These are phyloP conservation scores for Empis livida DNA, from an alignment of 2,888 invertebrate species.

Conservation along the genomic window DNA sequence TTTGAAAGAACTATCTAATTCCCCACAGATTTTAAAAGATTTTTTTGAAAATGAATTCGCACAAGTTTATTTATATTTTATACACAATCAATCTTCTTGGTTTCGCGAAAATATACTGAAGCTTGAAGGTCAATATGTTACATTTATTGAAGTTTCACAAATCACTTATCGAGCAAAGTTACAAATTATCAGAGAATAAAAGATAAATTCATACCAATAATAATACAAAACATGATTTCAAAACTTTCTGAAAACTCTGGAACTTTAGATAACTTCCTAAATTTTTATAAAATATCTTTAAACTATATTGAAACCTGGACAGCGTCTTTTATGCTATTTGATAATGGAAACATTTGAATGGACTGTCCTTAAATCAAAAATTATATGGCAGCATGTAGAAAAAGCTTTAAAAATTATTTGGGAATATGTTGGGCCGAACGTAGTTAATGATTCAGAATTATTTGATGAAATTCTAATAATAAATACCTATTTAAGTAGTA, in stretches of 20 bases:
- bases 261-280: neutral
- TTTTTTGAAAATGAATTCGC: neutral
- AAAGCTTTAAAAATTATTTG: neutral
- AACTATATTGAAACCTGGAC: neutral
- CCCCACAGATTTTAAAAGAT: neutral
- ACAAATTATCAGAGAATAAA: neutral
- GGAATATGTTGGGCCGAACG: neutral
- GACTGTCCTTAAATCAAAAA: neutral
- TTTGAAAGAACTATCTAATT: neutral
- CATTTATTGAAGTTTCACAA: neutral
- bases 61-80: too few relatives aligned
- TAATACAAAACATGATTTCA: neutral
- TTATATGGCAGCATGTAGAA: neutral
- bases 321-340: neutral
- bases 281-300: neutral
- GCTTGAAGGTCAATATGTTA: neutral
- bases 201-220: neutral
- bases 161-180: neutral
- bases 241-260: neutral
- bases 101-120: neutral
- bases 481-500: too few relatives aligned
- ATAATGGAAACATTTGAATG: neutral
- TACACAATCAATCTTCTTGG: neutral
- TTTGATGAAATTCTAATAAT: too few relatives aligned
- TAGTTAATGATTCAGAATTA: too few relatives aligned